Conservation (phyloP, 53 echinoderm and acorn worm genomes). For the Actinopyga echinites region DNA sequence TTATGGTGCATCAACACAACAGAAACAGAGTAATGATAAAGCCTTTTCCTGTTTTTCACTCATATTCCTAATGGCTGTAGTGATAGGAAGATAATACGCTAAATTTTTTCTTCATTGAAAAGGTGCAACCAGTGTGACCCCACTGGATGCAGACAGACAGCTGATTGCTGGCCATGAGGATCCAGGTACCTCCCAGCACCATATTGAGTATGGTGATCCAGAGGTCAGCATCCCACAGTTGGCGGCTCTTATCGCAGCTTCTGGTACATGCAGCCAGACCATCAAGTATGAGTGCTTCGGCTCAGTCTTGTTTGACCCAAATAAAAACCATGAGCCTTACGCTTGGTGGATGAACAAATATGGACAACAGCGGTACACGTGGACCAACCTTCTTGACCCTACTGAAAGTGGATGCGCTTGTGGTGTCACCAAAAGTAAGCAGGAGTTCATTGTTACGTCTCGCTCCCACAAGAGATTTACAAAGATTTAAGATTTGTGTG, state of each 20-base stretch:
- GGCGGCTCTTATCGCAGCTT: slow-evolving; percentile 50
- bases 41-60: neutral
- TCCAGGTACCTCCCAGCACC: slow-evolving; percentile 43
- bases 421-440: slow-evolving; percentile 37
- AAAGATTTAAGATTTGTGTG: too few species aligned
- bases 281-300: slow-evolving; percentile 57
- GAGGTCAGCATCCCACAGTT: slow-evolving; percentile 49
- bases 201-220: slow-evolving; percentile 29
- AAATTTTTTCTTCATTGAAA: neutral
- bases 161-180: slow-evolving; percentile 42
- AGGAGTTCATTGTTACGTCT: too few species aligned
- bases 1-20: too few species aligned
- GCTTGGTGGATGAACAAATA: slow-evolving; percentile 61
- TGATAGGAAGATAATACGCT: too few species aligned
- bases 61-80: neutral
- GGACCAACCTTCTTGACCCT: slow-evolving; percentile 37
- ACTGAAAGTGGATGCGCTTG: slow-evolving; percentile 43
- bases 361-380: slow-evolving; percentile 30
- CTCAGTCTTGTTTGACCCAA: slow-evolving; percentile 47
- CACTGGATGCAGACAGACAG: neutral
- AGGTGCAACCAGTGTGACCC: neutral
- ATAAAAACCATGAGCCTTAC: slow-evolving; percentile 43
- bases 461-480: too few species aligned
- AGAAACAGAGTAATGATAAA: too few species aligned
- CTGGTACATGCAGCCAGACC: slow-evolving; percentile 37